A percentile compares a stretch with the other conserved stretches of the same genome.
These are phyloP conservation scores for Abrostola tripartita DNA, from an alignment of 2,888 invertebrate genomes.

Conservation along the genomic window DNA sequence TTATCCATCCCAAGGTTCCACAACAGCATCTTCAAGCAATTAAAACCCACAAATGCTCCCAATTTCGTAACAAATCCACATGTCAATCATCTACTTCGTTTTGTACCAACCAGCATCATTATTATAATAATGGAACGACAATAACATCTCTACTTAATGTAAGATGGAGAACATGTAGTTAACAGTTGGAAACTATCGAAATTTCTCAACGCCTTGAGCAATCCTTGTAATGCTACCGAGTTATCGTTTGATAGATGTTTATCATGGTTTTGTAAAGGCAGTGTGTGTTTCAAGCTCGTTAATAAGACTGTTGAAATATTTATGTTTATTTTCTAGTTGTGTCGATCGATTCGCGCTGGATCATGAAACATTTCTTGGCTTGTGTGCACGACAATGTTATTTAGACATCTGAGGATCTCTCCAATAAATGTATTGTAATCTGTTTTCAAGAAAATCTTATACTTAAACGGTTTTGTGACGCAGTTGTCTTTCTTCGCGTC, in stretches of 20 bases:
- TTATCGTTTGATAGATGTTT: slow-evolving; percentile 1
- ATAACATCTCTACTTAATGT: slow-evolving; percentile 36
- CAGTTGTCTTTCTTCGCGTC: no score
- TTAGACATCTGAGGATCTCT: no score
- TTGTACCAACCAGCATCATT: slow-evolving; percentile 29
- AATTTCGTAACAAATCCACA: slow-evolving; percentile 10
- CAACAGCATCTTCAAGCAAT: neutral
- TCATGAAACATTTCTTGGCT: neutral
- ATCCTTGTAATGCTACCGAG: slow-evolving; percentile 15
- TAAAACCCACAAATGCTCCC: neutral
- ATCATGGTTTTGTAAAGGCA: slow-evolving; percentile 16
- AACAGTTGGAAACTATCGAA: slow-evolving; percentile 28
- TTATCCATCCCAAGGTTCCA: neutral
- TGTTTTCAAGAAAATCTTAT: no score
- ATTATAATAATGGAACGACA: slow-evolving; percentile 25
- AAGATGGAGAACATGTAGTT: slow-evolving; percentile 22
- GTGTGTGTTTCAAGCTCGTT: neutral
- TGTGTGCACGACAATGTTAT: no score
- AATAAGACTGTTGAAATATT: neutral
- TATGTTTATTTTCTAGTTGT: neutral
- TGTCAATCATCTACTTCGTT: slow-evolving; percentile 28
- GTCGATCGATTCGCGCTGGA: neutral
- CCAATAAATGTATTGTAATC: no score
- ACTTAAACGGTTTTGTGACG: no score
- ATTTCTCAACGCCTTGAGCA: slow-evolving; percentile 25